These are phyloP conservation scores for Phoronis australis DNA, from an alignment of 2,888 invertebrate genomes.

Conservation along the genomic window DNA sequence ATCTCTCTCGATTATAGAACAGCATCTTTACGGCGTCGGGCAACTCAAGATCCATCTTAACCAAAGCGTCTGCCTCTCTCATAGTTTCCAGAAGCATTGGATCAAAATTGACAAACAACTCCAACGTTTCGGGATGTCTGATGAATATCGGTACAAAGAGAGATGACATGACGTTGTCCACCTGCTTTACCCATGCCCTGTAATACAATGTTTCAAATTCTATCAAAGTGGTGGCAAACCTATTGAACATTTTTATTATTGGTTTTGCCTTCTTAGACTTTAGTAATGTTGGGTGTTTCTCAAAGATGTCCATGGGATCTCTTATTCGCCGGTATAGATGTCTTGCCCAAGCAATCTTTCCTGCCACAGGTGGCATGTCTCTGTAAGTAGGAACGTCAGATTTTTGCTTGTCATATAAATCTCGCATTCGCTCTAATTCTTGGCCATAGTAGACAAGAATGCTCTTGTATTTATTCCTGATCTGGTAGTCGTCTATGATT, in stretches of 20 bases:
- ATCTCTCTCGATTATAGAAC: slow-evolving; percentile 67
- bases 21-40: slow-evolving; percentile 73
- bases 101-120: slow-evolving; percentile 65
- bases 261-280: slow-evolving; percentile 35
- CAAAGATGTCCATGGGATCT: slow-evolving; percentile 66
- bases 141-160: slow-evolving; percentile 68
- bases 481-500: too few species aligned
- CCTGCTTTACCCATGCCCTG: slow-evolving; percentile 72
- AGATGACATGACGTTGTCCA: too few species aligned
- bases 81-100: slow-evolving; percentile 73
- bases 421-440: slow-evolving; percentile 40
- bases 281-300: slow-evolving; percentile 29
- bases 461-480: slow-evolving; percentile 61
- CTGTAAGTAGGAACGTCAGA: slow-evolving; percentile 68
- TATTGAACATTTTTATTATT: slow-evolving; percentile 62
- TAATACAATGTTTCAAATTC: slow-evolving; percentile 81
- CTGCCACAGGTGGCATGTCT: slow-evolving; percentile 74
- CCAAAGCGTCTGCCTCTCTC: slow-evolving; percentile 75
- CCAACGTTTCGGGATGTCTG: slow-evolving; percentile 63
- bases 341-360: slow-evolving; percentile 77
- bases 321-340: slow-evolving; percentile 70
- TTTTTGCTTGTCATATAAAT: slow-evolving; percentile 73
- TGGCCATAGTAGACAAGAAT: slow-evolving; percentile 33
- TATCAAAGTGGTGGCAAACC: slow-evolving; percentile 70
- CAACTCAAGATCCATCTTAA: slow-evolving; percentile 68